Conservation (phyloP, 2,888 invertebrate genomes). For the Pollenia angustigena region DNA sequence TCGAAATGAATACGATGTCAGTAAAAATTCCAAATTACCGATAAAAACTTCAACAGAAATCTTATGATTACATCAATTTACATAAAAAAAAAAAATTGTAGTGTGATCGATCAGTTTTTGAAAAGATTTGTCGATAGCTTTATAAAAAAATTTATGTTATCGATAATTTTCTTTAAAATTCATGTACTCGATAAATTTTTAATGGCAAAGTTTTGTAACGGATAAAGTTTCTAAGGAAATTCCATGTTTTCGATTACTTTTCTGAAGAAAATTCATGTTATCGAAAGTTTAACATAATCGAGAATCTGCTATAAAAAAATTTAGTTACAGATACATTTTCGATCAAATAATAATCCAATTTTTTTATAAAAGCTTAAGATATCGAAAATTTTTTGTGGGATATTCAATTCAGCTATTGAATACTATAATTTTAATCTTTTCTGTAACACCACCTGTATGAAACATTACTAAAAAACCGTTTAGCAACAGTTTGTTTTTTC, state of each 20-base stretch:
- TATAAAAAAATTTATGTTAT: background rate
- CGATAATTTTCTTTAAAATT: background rate
- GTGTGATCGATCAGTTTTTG: no score
- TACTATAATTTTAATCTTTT: background rate
- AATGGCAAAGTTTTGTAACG: background rate
- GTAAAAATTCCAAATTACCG: no score
- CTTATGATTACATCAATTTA: no score
- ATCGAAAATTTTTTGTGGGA: background rate
- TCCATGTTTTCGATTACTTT: background rate
- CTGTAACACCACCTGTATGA: conserved; percentile 29
- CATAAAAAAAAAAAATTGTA: no score
- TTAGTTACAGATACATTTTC: background rate
- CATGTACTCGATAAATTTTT: background rate
- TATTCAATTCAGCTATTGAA: background rate
- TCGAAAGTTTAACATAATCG: background rate
- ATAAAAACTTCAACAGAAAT: no score
- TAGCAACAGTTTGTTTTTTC: conserved; percentile 30
- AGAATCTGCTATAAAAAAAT: background rate
- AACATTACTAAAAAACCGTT: background rate
- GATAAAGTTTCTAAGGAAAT: no score
- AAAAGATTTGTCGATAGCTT: no score
- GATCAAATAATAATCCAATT: background rate
- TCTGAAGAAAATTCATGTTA: background rate
- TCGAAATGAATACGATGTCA: no score
- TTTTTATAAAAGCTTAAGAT: background rate